Evolutionary conservation across 1,140 invertebrate species (phyloP).

Genomic region (Monochamus saltuarius): DNA sequence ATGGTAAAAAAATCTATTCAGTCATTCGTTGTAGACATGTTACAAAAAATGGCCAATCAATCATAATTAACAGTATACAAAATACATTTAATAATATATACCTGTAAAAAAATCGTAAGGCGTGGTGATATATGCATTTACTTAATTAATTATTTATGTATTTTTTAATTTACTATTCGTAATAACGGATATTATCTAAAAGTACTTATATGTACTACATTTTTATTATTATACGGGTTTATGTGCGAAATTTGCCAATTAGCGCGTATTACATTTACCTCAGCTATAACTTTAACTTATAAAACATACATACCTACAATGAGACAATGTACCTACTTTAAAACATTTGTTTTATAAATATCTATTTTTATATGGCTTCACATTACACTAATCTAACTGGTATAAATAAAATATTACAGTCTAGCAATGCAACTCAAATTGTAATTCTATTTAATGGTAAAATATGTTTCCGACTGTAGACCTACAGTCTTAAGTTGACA

Average conservation of each 20-base stretch:
- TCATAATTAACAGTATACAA: conserved; percentile 20
- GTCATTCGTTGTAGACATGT: conserved; percentile 27
- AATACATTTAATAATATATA: conserved; percentile 15
- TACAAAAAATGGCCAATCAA: conserved; percentile 28
- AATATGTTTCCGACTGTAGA: background rate
- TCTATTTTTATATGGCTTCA: background rate
- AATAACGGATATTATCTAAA: too few relatives aligned
- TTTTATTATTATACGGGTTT: too few relatives aligned
- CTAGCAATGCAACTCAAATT: background rate
- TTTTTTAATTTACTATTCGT: background rate
- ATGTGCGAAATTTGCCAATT: too few relatives aligned
- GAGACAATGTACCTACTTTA: background rate
- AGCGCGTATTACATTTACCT: too few relatives aligned
- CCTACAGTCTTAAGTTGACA: too few relatives aligned
- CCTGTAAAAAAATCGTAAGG: conserved; percentile 7
- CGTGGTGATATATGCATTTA: conserved; percentile 13
- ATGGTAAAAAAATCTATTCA: conserved; percentile 21
- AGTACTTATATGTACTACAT: too few relatives aligned
- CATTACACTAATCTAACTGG: background rate
- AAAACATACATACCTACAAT: too few relatives aligned
- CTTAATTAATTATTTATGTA: conserved; percentile 2
- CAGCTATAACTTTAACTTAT: background rate
- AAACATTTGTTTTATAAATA: background rate
- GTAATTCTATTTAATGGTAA: background rate
- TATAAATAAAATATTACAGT: background rate